These are phyloP conservation scores for Hylyphantes graminicola DNA, from an alignment of 1,140 invertebrate genomes.

Conservation along the genomic window DNA sequence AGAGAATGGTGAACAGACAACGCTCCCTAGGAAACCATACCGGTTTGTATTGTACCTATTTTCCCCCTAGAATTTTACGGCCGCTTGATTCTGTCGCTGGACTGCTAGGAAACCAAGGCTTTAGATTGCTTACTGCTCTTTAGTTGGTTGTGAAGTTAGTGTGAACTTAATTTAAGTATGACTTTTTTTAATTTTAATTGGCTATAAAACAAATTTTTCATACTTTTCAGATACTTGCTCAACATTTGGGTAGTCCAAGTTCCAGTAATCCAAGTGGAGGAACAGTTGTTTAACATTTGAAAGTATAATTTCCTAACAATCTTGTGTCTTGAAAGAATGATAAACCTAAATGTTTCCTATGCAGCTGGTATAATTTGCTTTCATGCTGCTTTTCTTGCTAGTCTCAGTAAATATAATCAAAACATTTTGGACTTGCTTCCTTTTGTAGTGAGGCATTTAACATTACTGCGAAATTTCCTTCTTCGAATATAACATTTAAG, in stretches of 20 bases:
- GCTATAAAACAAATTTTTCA: conserved; percentile 6
- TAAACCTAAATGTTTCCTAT: conserved; percentile 54
- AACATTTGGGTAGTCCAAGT: conserved; percentile 60
- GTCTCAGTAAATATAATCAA: conserved; percentile 71
- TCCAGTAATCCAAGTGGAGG: conserved; percentile 60
- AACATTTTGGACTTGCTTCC: conserved; percentile 31
- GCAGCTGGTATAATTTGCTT: conserved; percentile 47
- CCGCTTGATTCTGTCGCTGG: too few relatives aligned
- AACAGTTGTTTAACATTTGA: conserved; percentile 57
- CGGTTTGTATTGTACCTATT: too few relatives aligned
- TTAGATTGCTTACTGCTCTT: too few relatives aligned
- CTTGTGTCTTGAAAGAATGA: conserved; percentile 23
- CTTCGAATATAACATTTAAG: too few relatives aligned
- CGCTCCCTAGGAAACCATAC: too few relatives aligned
- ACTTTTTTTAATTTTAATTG: not conserved
- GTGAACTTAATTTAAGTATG: not conserved
- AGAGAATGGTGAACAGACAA: too few relatives aligned
- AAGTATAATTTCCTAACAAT: conserved; percentile 44
- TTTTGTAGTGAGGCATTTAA: not conserved
- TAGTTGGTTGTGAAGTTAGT: too few relatives aligned
- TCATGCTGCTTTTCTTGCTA: conserved; percentile 52
- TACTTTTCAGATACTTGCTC: conserved; percentile 49
- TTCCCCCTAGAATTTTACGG: too few relatives aligned
- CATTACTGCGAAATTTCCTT: too few relatives aligned
- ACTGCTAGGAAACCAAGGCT: too few relatives aligned